Evolutionary conservation across 2,797 vertebrate species (phyloP), one percentile per base, ranked within the genome.

Genomic region (Bryconaethiops microstoma): DNA sequence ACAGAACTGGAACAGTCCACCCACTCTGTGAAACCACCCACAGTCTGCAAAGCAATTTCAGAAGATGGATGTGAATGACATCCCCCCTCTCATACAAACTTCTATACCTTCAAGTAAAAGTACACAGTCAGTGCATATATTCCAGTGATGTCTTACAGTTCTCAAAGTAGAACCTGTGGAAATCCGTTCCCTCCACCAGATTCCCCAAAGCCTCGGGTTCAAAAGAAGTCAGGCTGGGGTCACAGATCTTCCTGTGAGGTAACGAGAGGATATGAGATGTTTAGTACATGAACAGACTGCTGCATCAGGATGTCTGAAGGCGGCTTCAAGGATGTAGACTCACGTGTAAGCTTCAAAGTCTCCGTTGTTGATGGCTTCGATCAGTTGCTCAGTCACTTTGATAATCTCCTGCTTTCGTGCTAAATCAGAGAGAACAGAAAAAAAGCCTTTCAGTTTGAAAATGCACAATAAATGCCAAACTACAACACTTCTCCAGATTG

Each of bases 341-440:
- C 78, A 99, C 97, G 97, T 99, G 92, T 99, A 99, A 39, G 97
- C 97, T 92, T 99, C 97, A 13, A 99, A 98, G 92, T 99, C 97
- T 42, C 97, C 96, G 0, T 95, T 98, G 93, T 98, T 99, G 91
- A 99, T 98, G 23, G 97, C 97, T 90, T 99, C 97, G 2, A 99
- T 99, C 90, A 99, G 92, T 90, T 97, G 97, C 89, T 99, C 97
- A 0, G 97, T 99, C 81, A 98, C 96, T 92, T 99, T 99, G 83
- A 99, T 99, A 86, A 99, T 98, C 94, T 99, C 97, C 90, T 99
- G 97, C 88, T 99, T 99, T 65, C 97, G 96, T 83, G 96, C 97
- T 96, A 84, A 67, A 79, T 72, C 12, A 86, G 89, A 88, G 80
- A 88, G 63, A 86, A 39, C 19, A 14, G 23, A 29, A 21, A 14